Percentiles rank a stretch among this genome's conserved stretches.
Evolutionary conservation across 2,888 invertebrate species (phyloP).

Genomic region (Polydrusus pterygomalis): DNA sequence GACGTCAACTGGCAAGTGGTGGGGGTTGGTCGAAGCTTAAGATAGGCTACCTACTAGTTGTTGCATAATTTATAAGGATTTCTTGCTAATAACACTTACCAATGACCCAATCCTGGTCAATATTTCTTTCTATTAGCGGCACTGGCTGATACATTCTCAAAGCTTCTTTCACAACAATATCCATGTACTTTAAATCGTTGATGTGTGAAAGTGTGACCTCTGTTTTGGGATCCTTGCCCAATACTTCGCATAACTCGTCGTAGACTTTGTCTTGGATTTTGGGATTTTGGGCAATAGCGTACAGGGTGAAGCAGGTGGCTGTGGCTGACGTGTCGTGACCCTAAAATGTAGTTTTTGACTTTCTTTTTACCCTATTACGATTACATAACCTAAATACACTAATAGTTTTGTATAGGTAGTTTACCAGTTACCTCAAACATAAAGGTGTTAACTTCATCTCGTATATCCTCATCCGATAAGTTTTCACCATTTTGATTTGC

Average conservation of each 20-base stretch:
- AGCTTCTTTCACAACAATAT: conserved; percentile 76
- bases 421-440: conserved; percentile 74
- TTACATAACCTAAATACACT: too few species aligned
- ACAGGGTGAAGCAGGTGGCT: conserved; percentile 74
- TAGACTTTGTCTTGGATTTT: conserved; percentile 70
- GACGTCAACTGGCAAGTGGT: too few species aligned
- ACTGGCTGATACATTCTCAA: conserved; percentile 76
- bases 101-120: conserved; percentile 69
- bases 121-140: conserved; percentile 72
- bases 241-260: conserved; percentile 63
- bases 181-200: conserved; percentile 73
- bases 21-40: too few species aligned
- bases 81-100: conserved; percentile 55
- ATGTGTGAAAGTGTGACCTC: conserved; percentile 62
- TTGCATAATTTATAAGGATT: too few species aligned
- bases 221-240: conserved; percentile 62
- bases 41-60: too few species aligned
- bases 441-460: conserved; percentile 76
- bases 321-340: conserved; percentile 76
- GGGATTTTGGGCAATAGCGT: conserved; percentile 73
- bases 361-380: too few species aligned
- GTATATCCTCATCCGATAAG: conserved; percentile 72
- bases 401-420: too few species aligned
- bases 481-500: conserved; percentile 70
- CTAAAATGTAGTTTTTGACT: conserved; percentile 60